A percentile compares a stretch with the other conserved stretches of the same genome.
These are phyloP conservation scores for Thamnaconus septentrionalis DNA, from an alignment of 2,113 vertebrate genomes.

Conservation along the genomic window DNA sequence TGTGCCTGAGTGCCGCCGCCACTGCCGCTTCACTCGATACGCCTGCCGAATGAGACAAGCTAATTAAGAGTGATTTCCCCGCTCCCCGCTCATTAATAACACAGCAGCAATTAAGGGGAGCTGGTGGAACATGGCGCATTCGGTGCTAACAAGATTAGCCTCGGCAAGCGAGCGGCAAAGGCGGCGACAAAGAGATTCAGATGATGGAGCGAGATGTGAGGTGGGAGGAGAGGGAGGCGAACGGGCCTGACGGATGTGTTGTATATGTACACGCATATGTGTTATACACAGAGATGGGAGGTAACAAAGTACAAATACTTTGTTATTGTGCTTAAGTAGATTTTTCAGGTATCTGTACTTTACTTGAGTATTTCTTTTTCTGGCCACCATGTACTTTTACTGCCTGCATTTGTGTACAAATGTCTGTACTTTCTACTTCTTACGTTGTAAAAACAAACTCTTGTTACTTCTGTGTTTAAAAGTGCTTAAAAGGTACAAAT, in stretches of 20 bases:
- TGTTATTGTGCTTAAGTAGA: too few relatives aligned
- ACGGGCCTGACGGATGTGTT: background rate
- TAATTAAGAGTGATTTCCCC: slow-evolving; percentile 97
- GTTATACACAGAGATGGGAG: too few relatives aligned
- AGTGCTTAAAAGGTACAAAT: too few relatives aligned
- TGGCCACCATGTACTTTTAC: too few relatives aligned
- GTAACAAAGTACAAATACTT: too few relatives aligned
- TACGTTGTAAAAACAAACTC: too few relatives aligned
- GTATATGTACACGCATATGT: too few relatives aligned
- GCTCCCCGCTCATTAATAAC: slow-evolving; percentile 96
- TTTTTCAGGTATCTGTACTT: too few relatives aligned
- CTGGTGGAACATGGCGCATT: slow-evolving; percentile 83
- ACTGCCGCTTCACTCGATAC: slow-evolving; percentile 58
- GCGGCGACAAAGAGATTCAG: slow-evolving; percentile 24
- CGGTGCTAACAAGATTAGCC: slow-evolving; percentile 83
- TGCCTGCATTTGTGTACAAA: too few relatives aligned
- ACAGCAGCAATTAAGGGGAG: slow-evolving; percentile 97
- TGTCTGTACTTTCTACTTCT: too few relatives aligned
- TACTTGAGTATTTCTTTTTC: too few relatives aligned
- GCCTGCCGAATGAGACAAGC: slow-evolving; percentile 92
- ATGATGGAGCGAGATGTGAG: slow-evolving; percentile 38
- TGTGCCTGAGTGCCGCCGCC: slow-evolving; percentile 72
- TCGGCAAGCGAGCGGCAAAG: slow-evolving; percentile 76
- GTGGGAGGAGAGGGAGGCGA: background rate
- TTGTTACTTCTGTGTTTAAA: too few relatives aligned